Evolutionary conservation across 2,797 vertebrate genomes (phyloP).

Genomic region (Thaleichthys pacificus): DNA sequence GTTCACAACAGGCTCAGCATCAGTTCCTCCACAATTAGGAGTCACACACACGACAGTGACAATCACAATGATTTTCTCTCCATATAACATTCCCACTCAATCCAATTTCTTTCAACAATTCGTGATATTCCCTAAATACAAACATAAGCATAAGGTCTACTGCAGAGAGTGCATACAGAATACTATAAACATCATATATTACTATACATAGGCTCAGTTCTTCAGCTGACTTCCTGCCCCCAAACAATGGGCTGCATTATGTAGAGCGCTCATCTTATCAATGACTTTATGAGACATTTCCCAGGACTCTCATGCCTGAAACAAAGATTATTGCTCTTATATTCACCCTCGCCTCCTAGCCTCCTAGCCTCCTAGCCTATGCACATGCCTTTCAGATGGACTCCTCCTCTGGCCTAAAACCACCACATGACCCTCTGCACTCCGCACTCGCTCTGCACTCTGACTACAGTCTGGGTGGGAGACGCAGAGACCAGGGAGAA

Average conservation of each 20-base stretch:
- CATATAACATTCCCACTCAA: neutral
- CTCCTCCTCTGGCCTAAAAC: slow-evolving; percentile 63
- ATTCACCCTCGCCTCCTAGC: slow-evolving; percentile 47
- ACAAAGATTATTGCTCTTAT: slow-evolving; percentile 57
- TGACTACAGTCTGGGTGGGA: slow-evolving; percentile 52
- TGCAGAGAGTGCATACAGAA: neutral
- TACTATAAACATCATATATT: slow-evolving; percentile 30
- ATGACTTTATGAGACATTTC: slow-evolving; percentile 64
- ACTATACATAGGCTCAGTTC: slow-evolving; percentile 32
- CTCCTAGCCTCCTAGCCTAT: slow-evolving; percentile 47
- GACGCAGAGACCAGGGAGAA: slow-evolving; percentile 59
- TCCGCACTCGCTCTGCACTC: slow-evolving; percentile 53
- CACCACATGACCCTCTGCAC: slow-evolving; percentile 71
- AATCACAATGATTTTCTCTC: neutral
- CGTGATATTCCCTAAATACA: neutral
- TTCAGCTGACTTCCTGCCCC: slow-evolving; percentile 52
- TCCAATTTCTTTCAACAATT: neutral
- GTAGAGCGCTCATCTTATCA: slow-evolving; percentile 50
- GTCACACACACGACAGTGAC: neutral
- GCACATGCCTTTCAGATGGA: slow-evolving; percentile 59
- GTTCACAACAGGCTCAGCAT: neutral
- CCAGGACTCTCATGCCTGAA: slow-evolving; percentile 53
- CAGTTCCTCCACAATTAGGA: neutral
- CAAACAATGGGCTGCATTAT: slow-evolving; percentile 52
- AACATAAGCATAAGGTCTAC: neutral